Conservation (phyloP, 2,888 invertebrate species). For the Megalurothrips usitatus region DNA sequence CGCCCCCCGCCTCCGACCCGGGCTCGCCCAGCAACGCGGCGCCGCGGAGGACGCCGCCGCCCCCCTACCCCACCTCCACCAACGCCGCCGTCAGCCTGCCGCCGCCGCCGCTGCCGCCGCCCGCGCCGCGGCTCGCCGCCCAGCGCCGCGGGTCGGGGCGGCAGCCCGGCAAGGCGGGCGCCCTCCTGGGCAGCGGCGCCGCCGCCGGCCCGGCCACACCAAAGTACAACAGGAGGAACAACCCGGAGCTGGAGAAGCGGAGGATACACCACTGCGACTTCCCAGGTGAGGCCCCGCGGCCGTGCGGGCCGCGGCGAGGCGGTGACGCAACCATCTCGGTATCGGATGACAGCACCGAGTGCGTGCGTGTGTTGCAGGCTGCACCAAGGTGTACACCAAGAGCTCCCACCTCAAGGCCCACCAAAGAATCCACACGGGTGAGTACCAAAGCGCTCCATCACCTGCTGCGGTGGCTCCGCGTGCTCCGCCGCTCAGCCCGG, state of each 20-base stretch:
- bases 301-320: neutral
- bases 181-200: slow-evolving; percentile 54
- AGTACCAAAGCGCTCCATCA: slow-evolving; percentile 41
- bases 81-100: slow-evolving; percentile 37
- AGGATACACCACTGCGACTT: slow-evolving; percentile 96
- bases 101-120: slow-evolving; percentile 38
- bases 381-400: slow-evolving; percentile 95
- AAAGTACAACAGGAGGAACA: slow-evolving; percentile 90
- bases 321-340: neutral
- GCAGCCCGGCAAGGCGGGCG: slow-evolving; percentile 72
- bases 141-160: slow-evolving; percentile 48
- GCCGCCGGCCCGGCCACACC: slow-evolving; percentile 39
- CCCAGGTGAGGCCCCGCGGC: slow-evolving; percentile 59
- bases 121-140: slow-evolving; percentile 41
- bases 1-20: slow-evolving; percentile 84
- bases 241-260: slow-evolving; percentile 93
- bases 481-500: neutral
- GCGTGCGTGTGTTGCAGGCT: slow-evolving; percentile 63
- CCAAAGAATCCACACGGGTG: slow-evolving; percentile 96
- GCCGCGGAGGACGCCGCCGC: slow-evolving; percentile 68
- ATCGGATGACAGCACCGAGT: slow-evolving; percentile 25
- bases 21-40: slow-evolving; percentile 72
- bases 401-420: slow-evolving; percentile 97
- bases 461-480: neutral
- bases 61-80: slow-evolving; percentile 65